phyloP scores from a whole-genome alignment of 1,140 invertebrate genomes.

The Papilio glaucus region DNA sequence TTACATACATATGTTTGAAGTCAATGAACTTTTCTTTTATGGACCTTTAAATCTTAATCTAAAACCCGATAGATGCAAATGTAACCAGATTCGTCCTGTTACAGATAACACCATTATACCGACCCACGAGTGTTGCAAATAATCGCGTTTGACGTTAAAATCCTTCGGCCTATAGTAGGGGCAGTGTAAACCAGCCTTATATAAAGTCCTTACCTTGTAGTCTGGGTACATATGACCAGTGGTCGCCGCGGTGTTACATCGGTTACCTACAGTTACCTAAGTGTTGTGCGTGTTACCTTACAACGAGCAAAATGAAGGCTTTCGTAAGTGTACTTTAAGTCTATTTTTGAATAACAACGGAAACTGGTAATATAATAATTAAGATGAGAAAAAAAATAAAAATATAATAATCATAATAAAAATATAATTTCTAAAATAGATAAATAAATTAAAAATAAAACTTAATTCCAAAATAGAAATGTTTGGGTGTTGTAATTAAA shows the following conservation, averaged over 20 bases:
- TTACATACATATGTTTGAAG: too few species aligned
- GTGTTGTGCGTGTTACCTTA: conserved; percentile 47
- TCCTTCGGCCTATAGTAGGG: conserved; percentile 54
- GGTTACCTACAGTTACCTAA: conserved; percentile 32
- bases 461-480: not conserved
- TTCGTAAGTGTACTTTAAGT: conserved; percentile 59
- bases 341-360: conserved; percentile 5
- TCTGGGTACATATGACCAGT: conserved; percentile 49
- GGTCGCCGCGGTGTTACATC: conserved; percentile 37
- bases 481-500: too few species aligned
- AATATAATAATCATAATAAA: not conserved
- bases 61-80: too few species aligned
- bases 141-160: conserved; percentile 46
- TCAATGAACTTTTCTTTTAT: too few species aligned
- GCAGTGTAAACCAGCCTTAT: conserved; percentile 51
- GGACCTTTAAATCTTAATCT: too few species aligned
- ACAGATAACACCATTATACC: too few species aligned
- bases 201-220: conserved; percentile 48
- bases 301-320: conserved; percentile 55
- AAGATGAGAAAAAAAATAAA: not conserved
- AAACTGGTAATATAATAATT: not conserved
- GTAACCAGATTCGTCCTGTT: conserved; percentile 12
- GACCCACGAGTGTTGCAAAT: conserved; percentile 51
- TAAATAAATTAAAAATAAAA: not conserved
- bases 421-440: not conserved